These are phyloP conservation scores for Battus philenor DNA, from an alignment of 1,140 invertebrate species.

Conservation along the genomic window DNA sequence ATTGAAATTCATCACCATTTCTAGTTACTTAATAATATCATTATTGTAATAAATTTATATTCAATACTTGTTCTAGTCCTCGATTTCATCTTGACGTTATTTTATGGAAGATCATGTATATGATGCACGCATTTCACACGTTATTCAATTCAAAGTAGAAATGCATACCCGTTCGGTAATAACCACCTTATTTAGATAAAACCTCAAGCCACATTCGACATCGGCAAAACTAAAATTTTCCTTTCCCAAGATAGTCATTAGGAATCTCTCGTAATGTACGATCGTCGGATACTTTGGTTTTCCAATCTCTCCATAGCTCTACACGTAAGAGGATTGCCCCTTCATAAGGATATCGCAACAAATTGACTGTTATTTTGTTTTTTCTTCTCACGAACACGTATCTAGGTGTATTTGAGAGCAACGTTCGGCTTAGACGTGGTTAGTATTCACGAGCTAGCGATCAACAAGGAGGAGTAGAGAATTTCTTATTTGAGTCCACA, in stretches of 20 bases:
- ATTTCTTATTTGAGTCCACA: slow-evolving; percentile 57
- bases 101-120: too few species aligned
- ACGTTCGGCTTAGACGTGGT: slow-evolving; percentile 37
- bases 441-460: slow-evolving; percentile 37
- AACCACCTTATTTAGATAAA: slow-evolving; percentile 60
- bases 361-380: slow-evolving; percentile 69
- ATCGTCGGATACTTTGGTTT: slow-evolving; percentile 32
- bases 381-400: slow-evolving; percentile 66
- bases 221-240: slow-evolving; percentile 49
- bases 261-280: slow-evolving; percentile 40
- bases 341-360: slow-evolving; percentile 66
- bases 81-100: too few species aligned
- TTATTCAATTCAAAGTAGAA: too few species aligned
- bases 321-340: slow-evolving; percentile 57
- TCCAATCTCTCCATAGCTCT: slow-evolving; percentile 47
- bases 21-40: too few species aligned
- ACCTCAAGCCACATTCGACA: slow-evolving; percentile 28
- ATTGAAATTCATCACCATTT: too few species aligned
- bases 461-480: slow-evolving; percentile 29
- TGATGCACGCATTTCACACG: too few species aligned
- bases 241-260: slow-evolving; percentile 59
- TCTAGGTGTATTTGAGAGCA: slow-evolving; percentile 47
- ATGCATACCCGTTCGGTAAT: slow-evolving; percentile 23
- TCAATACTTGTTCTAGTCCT: too few species aligned
- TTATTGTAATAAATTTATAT: too few species aligned